Evolutionary conservation across 1,140 invertebrate species (phyloP), one percentile per base, ranked within the genome.

Genomic region (Calliopsis andreniformis): DNA sequence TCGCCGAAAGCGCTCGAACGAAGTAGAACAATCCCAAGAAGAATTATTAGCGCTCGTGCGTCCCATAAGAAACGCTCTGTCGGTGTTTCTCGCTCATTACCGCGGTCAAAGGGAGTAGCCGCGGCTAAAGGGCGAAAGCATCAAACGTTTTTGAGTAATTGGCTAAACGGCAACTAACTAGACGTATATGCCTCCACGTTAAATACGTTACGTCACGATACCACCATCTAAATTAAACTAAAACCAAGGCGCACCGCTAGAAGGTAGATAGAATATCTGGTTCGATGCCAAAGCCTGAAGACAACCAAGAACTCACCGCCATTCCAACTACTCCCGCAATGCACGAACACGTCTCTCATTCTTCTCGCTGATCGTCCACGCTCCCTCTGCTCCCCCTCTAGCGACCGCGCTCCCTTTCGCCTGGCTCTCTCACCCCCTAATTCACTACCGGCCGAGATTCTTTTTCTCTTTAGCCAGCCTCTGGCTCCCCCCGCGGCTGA

Each of bases 161-260:
- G 80, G 49, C 76, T 76, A 87, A 83, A 80, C 81, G 51, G 58
- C 64, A 82, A 85, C 76, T 82, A 86, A 89, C 82, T 71, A 84
- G 69, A 79, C 63, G 49, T 68, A 73, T 71, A 80, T 59, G 55
- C 56, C 47, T 71, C 47, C 68, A 86, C 86, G 78, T 79, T 82
- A 87, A 87, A 88, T 80, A 88, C 73, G 82, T 89, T 88, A 88
- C 87, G 86, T 89, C 86, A 87, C 72, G 68, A 82, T 68, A 76
- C 78, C 80, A 87, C 82, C 83, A 89, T 86, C 85, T 88, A 89
- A 87, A 86, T 87, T 88, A 89, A 87, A 89, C 86, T 80, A 87
- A 89, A 89, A 84, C 84, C 78, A 87, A 86, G 79, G 86, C 84
- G 82, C 83, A 84, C 82, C 78, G 82, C 82, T 5, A 10, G 83